phyloP scores from a whole-genome alignment of 1,140 invertebrate species.

The Hestina assimilis region DNA sequence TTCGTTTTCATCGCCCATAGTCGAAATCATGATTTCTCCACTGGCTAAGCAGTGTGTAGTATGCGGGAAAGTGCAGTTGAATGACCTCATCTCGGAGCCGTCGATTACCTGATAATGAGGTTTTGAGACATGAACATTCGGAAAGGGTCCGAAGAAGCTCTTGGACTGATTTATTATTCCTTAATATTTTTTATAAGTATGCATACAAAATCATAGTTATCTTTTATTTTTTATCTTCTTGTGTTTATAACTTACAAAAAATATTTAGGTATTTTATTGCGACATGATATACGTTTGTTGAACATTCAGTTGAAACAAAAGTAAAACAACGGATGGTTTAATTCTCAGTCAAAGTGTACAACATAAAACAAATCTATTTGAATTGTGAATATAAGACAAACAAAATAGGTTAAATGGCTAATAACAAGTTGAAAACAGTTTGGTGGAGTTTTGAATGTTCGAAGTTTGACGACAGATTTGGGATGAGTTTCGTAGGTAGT shows the following conservation, averaged over 20 bases:
- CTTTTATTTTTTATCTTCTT: too few species aligned
- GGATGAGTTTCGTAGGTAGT: conserved; percentile 33
- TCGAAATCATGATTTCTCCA: conserved; percentile 97
- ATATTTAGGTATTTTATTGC: too few species aligned
- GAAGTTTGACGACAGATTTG: conserved; percentile 49
- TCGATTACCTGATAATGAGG: conserved; percentile 82
- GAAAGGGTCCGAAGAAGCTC: conserved; percentile 12
- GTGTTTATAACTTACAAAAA: too few species aligned
- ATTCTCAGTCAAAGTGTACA: too few species aligned
- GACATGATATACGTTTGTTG: too few species aligned
- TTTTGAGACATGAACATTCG: conserved; percentile 42
- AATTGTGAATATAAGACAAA: background rate
- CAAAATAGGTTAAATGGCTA: conserved; percentile 6
- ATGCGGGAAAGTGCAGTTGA: conserved; percentile 91
- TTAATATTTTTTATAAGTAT: conserved; percentile 10
- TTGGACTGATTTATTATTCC: conserved; percentile 1
- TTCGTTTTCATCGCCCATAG: conserved; percentile 90
- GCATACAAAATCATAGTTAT: too few species aligned
- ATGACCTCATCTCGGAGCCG: conserved; percentile 85
- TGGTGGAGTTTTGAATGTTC: conserved; percentile 37
- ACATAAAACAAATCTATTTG: too few species aligned
- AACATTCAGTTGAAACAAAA: too few species aligned
- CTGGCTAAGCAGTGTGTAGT: conserved; percentile 95
- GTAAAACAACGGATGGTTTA: too few species aligned
- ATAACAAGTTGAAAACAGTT: conserved; percentile 17